phyloP scores from a whole-genome alignment of 2,797 vertebrate genomes.

The Oceanodroma leucorhoa region DNA sequence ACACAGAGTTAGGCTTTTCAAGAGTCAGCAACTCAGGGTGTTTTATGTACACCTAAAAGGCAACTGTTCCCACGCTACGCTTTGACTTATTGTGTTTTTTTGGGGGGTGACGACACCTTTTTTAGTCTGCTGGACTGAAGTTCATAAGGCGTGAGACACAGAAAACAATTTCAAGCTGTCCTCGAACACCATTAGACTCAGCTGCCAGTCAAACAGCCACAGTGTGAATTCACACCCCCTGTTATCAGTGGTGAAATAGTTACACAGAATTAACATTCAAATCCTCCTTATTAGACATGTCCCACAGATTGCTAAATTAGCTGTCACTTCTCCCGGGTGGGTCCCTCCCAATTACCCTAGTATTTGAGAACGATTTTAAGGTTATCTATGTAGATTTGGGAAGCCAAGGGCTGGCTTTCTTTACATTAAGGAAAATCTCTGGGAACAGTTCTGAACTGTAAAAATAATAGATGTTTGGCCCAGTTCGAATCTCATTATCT shows the following conservation, averaged over 20 bases:
- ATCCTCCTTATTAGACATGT: rapidly evolving
- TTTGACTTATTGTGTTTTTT: not conserved
- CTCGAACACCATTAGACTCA: not conserved
- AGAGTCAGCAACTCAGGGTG: not conserved
- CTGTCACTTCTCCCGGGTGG: not conserved
- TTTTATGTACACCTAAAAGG: not conserved
- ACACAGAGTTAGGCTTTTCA: not conserved
- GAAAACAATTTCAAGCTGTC: not conserved
- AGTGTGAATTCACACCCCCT: not conserved
- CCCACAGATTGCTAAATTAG: not conserved
- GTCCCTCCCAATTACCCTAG: not conserved
- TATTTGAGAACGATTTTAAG: not conserved
- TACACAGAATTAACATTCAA: not conserved
- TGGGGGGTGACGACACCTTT: not conserved
- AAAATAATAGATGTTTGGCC: not conserved
- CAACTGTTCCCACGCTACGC: not conserved
- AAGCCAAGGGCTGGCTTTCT: not conserved
- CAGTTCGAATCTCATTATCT: not conserved
- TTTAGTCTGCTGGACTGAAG: not conserved
- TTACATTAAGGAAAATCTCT: rapidly evolving
- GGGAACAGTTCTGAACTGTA: not conserved
- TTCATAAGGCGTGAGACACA: not conserved
- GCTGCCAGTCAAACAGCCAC: not conserved
- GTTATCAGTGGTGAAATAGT: not conserved
- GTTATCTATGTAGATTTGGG: not conserved